These are phyloP conservation scores for Penaeus indicus DNA, from an alignment of 1,140 invertebrate species.

Conservation along the genomic window DNA sequence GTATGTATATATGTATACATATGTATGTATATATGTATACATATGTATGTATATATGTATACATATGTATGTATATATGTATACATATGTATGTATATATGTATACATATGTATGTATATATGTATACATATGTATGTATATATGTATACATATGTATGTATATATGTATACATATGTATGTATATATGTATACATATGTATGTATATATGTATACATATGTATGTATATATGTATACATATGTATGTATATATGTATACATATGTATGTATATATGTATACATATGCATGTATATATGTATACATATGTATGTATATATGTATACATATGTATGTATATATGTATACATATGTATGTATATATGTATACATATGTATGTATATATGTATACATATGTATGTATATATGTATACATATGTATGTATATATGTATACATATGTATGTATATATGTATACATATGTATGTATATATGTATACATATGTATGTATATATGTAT, in stretches of 20 bases:
- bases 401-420: background rate
- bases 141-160: no score
- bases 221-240: no score
- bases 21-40: background rate
- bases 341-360: background rate
- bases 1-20: background rate
- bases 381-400: background rate
- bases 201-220: no score
- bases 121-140: no score
- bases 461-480: background rate
- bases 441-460: background rate
- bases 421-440: constrained; percentile 7
- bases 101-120: background rate
- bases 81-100: background rate
- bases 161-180: no score
- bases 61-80: background rate
- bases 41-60: background rate
- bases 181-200: no score
- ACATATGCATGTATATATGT: background rate
- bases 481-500: constrained; percentile 4
- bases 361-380: background rate
- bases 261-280: no score
- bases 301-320: background rate
- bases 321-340: background rate
- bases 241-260: no score